A percentile compares a stretch with the other conserved stretches of the same genome.
phyloP scores from a whole-genome alignment of 2,113 vertebrate genomes.

The Chamaea fasciata region DNA sequence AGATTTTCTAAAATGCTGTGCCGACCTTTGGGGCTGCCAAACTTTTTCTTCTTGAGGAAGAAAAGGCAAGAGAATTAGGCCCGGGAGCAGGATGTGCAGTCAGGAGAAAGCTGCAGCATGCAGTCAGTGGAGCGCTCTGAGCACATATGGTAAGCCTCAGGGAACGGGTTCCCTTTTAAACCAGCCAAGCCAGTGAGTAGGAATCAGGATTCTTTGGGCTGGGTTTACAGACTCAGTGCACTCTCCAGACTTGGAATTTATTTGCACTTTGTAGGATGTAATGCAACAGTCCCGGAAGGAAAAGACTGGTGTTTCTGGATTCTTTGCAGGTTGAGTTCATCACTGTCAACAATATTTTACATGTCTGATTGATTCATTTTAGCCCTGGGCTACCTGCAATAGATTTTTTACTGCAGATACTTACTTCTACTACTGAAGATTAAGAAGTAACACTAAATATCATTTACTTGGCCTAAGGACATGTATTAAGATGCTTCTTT shows the following conservation, averaged over 20 bases:
- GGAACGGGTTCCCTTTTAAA: neutral
- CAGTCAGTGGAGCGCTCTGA: neutral
- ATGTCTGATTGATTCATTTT: neutral
- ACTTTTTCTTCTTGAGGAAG: neutral
- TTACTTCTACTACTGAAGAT: no score
- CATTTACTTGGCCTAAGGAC: neutral
- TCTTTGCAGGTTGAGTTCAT: neutral
- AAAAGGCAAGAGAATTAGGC: neutral
- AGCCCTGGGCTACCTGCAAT: neutral
- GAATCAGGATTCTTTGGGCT: neutral
- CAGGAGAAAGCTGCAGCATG: neutral
- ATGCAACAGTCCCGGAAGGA: neutral
- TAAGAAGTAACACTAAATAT: neutral
- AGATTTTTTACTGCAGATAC: neutral
- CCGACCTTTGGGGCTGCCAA: neutral
- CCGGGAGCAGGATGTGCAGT: neutral
- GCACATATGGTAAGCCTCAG: neutral
- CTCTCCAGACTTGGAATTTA: neutral
- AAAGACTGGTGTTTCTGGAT: neutral
- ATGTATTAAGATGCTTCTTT: neutral
- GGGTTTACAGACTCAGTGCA: neutral
- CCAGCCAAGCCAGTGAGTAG: neutral
- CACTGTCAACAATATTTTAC: neutral
- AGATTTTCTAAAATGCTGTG: conserved; percentile 29
- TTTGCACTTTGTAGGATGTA: neutral